Percentiles rank a stretch among this genome's conserved stretches.
phyloP scores from a whole-genome alignment of 1,140 invertebrate species.

The Zaprionus ornatus region DNA sequence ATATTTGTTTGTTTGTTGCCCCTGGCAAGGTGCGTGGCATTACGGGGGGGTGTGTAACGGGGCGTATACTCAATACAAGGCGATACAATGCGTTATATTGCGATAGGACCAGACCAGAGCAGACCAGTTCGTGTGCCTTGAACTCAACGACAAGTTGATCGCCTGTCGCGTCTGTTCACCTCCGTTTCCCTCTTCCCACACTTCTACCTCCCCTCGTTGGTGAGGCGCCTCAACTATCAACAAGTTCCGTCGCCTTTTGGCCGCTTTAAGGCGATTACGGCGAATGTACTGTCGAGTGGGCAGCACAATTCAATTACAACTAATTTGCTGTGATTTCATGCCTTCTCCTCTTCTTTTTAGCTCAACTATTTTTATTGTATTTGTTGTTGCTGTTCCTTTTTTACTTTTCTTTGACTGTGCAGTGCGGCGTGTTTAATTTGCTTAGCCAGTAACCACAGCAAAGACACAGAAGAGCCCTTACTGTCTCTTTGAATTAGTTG shows the following conservation, averaged over 20 bases:
- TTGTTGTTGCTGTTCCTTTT: constrained; percentile 6
- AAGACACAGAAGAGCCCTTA: background rate
- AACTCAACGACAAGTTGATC: constrained; percentile 25
- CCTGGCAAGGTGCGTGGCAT: constrained; percentile 3
- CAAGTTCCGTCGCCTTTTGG: constrained; percentile 65
- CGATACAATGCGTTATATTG: background rate
- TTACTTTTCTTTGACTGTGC: constrained; percentile 35
- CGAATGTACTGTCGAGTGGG: constrained; percentile 29
- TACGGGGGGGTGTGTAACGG: constrained; percentile 9
- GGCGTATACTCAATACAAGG: constrained; percentile 2
- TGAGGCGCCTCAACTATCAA: constrained; percentile 54
- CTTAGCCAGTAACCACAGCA: constrained; percentile 17
- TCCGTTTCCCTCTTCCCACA: too few relatives aligned
- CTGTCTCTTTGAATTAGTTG: background rate
- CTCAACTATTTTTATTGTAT: background rate
- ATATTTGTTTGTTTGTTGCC: constrained; percentile 69
- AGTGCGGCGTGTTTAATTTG: constrained; percentile 62
- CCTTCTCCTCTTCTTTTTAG: constrained; percentile 12
- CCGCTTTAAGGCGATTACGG: constrained; percentile 73
- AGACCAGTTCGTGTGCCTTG: constrained; percentile 29
- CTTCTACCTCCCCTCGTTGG: background rate
- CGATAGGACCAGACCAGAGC: constrained; percentile 3
- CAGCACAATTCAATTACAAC: constrained; percentile 75
- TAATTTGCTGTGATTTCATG: constrained; percentile 75
- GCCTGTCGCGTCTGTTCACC: constrained; percentile 30